Base-by-base conservation (phyloP, 1,140 invertebrate genomes). In the Patella vulgata region DNA sequence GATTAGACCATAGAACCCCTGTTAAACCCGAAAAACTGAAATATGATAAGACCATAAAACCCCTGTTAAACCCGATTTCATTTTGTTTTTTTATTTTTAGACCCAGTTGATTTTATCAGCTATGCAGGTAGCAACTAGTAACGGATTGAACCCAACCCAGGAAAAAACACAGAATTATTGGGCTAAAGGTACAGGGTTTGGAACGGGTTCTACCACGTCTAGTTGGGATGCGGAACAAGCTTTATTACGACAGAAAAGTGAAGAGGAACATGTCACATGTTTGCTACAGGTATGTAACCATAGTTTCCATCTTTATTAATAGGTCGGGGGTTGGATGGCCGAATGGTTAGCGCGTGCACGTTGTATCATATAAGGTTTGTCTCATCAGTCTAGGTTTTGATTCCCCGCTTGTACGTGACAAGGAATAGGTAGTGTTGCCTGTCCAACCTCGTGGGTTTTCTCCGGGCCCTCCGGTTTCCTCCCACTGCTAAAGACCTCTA, bases 181-280 rank as follows among this genome's bases (percentile, higher is more conserved):
- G 95, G 95, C 95, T 0, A 97, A 97, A 68, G 88, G 88, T 8
- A 95, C 95, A 1, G 96, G 96, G 3, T 98, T 96, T 83, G 96
- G 95, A 14, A 96, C 95, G 0, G 96, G 96, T 1, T 96, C 93
- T 1, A 97, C 94, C 1, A 91, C 93, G 57, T 95, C 96, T 75
- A 93, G 92, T 30, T 98, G 95, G 95, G 95, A 98, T 83, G 93
- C 97, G 11, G 94, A 97, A 75, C 92, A 96, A 75, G 94, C 94
- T 27, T 82, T 97, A n/a, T 80, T 93, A 50, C 87, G 93, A 12
- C 94, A 96, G 80, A 89, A 90, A 48, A 92, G 91, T 66, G 94
- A 97, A 83, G 95, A 97, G 79, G 93, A 96, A 80, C 93, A 97
- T 78, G 94, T 96, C 5, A 94, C 94, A 0, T 93, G 91, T 68